Percentiles rank a stretch among this genome's conserved stretches.
Evolutionary conservation across 92 coral and sea anemone species (phyloP).

Genomic region (Montipora capitata): DNA sequence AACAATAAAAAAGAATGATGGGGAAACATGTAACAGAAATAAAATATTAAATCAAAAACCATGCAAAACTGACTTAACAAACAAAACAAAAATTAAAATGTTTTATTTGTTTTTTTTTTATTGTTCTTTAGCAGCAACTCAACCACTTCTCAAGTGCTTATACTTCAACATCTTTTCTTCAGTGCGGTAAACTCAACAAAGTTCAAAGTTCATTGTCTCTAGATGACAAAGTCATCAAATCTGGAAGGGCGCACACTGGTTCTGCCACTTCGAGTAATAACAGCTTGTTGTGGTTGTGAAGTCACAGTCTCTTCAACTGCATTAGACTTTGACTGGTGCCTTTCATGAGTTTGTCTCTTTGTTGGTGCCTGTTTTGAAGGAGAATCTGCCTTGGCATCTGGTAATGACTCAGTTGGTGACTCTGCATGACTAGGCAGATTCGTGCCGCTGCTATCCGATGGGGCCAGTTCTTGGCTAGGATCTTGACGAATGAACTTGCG

Average conservation of each 20-base stretch:
- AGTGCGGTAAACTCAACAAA: background rate
- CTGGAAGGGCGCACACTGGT: slow-evolving; percentile 4
- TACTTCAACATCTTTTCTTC: background rate
- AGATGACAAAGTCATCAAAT: slow-evolving; percentile 16
- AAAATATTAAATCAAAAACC: background rate
- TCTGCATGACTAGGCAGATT: slow-evolving; percentile 5
- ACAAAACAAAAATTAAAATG: background rate
- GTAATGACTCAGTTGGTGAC: background rate
- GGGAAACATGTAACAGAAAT: background rate
- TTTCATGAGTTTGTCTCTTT: slow-evolving; percentile 14
- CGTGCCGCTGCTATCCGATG: background rate
- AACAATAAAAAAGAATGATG: background rate
- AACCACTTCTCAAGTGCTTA: background rate
- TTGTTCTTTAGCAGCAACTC: background rate
- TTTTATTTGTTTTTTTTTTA: background rate
- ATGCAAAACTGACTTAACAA: background rate
- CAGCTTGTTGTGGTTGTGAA: background rate
- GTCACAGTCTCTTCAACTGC: background rate
- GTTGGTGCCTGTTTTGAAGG: background rate
- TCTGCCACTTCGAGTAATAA: slow-evolving; percentile 37
- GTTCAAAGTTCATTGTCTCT: slow-evolving; percentile 1
- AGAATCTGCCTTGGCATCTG: slow-evolving; percentile 15
- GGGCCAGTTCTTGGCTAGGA: background rate
- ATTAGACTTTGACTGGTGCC: background rate
- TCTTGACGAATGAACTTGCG: slow-evolving; percentile 28